phyloP scores from a whole-genome alignment of 2,797 vertebrate genomes.

The Dallia pectoralis region DNA sequence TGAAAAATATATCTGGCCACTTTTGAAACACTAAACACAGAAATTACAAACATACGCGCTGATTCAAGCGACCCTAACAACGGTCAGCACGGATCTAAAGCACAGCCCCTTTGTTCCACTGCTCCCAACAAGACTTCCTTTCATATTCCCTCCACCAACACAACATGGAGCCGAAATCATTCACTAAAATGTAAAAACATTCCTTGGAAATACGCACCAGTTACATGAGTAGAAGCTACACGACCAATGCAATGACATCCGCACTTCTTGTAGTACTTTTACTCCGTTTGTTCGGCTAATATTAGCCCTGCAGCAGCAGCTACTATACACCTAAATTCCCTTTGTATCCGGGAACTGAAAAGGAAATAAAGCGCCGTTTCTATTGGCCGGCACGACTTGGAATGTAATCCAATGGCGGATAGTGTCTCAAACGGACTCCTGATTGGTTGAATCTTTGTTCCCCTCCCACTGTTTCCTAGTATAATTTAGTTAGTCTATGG shows the following conservation, averaged over 20 bases:
- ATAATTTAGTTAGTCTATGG: neutral
- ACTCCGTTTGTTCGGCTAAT: constrained; percentile 18
- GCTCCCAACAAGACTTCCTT: constrained; percentile 35
- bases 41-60: constrained; percentile 18
- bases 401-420: constrained; percentile 47
- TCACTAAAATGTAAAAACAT: constrained; percentile 13
- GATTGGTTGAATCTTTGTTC: constrained; percentile 42
- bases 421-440: constrained; percentile 9
- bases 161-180: constrained; percentile 19
- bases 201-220: constrained; percentile 5
- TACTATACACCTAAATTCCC: constrained; percentile 43
- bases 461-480: neutral
- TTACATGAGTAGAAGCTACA: constrained; percentile 12
- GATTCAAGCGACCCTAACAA: constrained; percentile 39
- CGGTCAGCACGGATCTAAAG: constrained; percentile 39
- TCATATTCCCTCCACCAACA: constrained; percentile 23
- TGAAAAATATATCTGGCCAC: neutral
- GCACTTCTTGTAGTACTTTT: constrained; percentile 37
- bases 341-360: constrained; percentile 55
- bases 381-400: constrained; percentile 40
- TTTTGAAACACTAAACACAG: constrained; percentile 1
- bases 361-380: constrained; percentile 37
- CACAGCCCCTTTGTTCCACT: constrained; percentile 64
- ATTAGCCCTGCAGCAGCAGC: constrained; percentile 19
- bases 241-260: constrained; percentile 15